Evolutionary conservation across 1,140 invertebrate species (phyloP), one percentile per base, ranked within the genome.

Genomic region (Bombus huntii): DNA sequence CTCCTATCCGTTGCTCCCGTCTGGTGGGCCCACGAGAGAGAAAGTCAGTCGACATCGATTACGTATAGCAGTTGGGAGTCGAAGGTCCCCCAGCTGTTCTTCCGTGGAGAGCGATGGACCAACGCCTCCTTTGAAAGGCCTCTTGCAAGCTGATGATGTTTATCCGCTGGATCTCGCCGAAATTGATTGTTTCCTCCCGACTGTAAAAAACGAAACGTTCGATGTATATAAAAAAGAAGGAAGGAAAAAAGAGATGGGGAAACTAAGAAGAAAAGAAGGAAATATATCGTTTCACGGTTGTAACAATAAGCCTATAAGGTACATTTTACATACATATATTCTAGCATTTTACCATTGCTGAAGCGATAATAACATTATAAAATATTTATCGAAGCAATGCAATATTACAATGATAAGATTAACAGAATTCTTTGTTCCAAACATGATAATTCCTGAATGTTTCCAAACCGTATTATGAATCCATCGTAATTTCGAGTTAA

Each of bases 21-120:
- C 66, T 68, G 75, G 79, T 47, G 68, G 79, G 72, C 68, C 76
- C 84, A 83, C 74, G 88, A 86, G 91, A 89, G 87, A 91, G 90
- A 92, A 91, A 92, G 91, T 89, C 84, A 87, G 88, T 91, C 90
- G 87, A 93, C 92, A 90, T 93, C 90, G 89, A 93, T 93, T 92
- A 92, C 90, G 84, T 90, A 85, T 71, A 86, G 74, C 90, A 91
- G 90, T 92, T 91, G 90, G 87, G 83, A 91, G 90, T 84, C 91
- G 90, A 91, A 91, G 89, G 89, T 90, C 80, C 88, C 68, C 74
- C 89, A 86, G 90, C 84, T 91, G 90, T 91, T 91, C 84, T 86
- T 90, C 86, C 81, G 88, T 39, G 62, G 86, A 80, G 87, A 90
- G 31, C 80, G 89, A 86, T 90, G 89, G 87, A 90, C 89, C 89